Base-by-base conservation (phyloP, 2,113 vertebrate species). In the Ondatra zibethicus region DNA sequence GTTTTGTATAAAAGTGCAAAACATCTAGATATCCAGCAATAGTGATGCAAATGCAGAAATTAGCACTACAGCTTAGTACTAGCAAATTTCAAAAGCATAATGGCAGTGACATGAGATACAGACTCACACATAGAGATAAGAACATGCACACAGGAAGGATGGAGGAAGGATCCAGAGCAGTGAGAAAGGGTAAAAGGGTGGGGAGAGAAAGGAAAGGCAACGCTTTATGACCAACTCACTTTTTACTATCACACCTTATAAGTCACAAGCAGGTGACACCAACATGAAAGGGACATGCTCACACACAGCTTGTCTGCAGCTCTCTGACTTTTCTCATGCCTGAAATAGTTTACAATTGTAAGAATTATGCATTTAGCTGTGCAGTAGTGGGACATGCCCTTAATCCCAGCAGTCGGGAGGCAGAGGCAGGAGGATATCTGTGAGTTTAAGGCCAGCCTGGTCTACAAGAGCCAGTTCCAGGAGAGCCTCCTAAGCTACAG, bases 171-270 rank as follows among this genome's bases (percentile, higher is more conserved):
- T 29, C 72, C 23, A 75, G 17, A 31, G 31, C 0, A 73, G 63
- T 13, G 78, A 65, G 78, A 23, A 77, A 52, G 21, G 7, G 31
- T 55, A 12, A 17, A 65, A 52, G 52, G n/a, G 25, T 6, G 17
- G 7, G 55, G 2, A 3, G 8, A 31, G 23, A 19, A 0, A 12
- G 6, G 31, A 39, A 29, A 17, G 31, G 39, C 0, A 3, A 61
- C 1, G 7, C 29, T 65, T 27, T 68, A 36, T 2, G 11, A 47
- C 16, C 25, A 47, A 21, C n/a, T 61, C 55, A 29, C 55, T 33
- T 61, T 58, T 82, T 19, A 68, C 21, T n/a, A 1, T 27, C 17
- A 19, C 45, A 7, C 31, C 31, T 23, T 11, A 7, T n/a, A 36
- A 23, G 3, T 50, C 11, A 50, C 45, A 23, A 70, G 19, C 31